phyloP scores from a whole-genome alignment of 2,888 invertebrate genomes.

The Coleophora flavipennella region DNA sequence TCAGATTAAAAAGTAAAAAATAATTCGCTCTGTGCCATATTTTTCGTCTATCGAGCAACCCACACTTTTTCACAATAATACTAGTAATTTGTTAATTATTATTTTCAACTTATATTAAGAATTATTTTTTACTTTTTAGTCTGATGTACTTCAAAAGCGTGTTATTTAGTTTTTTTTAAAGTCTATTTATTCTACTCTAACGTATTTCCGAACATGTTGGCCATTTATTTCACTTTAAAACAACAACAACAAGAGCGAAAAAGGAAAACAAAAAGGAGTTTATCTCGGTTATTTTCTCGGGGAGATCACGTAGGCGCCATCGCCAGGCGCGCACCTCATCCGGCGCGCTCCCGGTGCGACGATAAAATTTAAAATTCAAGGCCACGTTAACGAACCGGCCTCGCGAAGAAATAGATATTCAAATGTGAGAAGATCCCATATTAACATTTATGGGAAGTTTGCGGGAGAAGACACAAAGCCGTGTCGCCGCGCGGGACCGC shows the following conservation, averaged over 20 bases:
- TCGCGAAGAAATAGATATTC: constrained; percentile 73
- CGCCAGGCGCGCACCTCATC: constrained; percentile 72
- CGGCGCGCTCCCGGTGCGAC: constrained; percentile 57
- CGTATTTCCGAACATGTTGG: constrained; percentile 7
- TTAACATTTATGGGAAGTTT: constrained; percentile 74
- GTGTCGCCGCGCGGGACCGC: constrained; percentile 21
- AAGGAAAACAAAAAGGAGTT: constrained; percentile 54
- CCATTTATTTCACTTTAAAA: constrained; percentile 35
- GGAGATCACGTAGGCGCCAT: constrained; percentile 67
- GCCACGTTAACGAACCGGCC: constrained; percentile 72
- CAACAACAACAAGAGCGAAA: constrained; percentile 30
- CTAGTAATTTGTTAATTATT: no score
- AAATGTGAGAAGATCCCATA: constrained; percentile 72
- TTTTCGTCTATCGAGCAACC: no score
- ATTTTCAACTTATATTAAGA: no score
- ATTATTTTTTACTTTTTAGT: no score
- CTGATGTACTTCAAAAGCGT: no score
- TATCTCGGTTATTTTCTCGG: constrained; percentile 55
- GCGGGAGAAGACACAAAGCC: constrained; percentile 67
- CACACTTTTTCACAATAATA: no score
- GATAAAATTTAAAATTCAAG: constrained; percentile 74
- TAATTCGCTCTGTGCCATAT: no score
- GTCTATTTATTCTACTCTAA: no score
- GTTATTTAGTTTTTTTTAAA: no score
- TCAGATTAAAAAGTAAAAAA: no score